phyloP scores from a whole-genome alignment of 2,113 vertebrate species.

The Columba janthina region DNA sequence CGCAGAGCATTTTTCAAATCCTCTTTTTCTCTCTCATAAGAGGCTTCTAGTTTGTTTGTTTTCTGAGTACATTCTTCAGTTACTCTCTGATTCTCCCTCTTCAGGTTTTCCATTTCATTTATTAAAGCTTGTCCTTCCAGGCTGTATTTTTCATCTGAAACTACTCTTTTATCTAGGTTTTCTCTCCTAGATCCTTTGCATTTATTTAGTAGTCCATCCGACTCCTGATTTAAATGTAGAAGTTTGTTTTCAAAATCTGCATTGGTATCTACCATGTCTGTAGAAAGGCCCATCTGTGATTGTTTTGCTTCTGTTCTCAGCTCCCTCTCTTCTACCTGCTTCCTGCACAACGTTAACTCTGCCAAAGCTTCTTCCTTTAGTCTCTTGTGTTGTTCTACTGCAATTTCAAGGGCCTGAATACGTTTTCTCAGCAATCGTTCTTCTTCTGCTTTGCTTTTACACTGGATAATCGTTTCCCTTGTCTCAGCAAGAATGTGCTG shows the following conservation, averaged over 20 bases:
- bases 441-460: constrained; percentile 72
- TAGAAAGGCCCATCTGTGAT: constrained; percentile 66
- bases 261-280: constrained; percentile 56
- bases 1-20: constrained; percentile 77
- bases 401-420: constrained; percentile 85
- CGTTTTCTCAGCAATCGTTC: constrained; percentile 79
- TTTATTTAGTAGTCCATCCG: constrained; percentile 66
- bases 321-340: constrained; percentile 70
- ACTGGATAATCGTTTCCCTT: constrained; percentile 71
- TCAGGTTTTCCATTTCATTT: constrained; percentile 72
- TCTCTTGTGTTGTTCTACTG: constrained; percentile 85
- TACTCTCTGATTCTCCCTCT: constrained; percentile 71
- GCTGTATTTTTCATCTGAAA: constrained; percentile 3
- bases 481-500: constrained; percentile 83
- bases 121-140: constrained; percentile 46
- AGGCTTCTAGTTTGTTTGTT: constrained; percentile 74
- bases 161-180: not conserved
- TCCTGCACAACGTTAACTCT: constrained; percentile 69
- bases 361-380: constrained; percentile 80
- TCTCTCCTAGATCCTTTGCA: constrained; percentile 38
- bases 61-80: constrained; percentile 71
- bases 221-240: constrained; percentile 75
- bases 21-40: constrained; percentile 77
- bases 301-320: constrained; percentile 73
- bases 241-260: constrained; percentile 68